Evolutionary conservation across 1,140 invertebrate genomes (phyloP), one percentile per base, ranked within the genome.

Genomic region (Spodoptera frugiperda): DNA sequence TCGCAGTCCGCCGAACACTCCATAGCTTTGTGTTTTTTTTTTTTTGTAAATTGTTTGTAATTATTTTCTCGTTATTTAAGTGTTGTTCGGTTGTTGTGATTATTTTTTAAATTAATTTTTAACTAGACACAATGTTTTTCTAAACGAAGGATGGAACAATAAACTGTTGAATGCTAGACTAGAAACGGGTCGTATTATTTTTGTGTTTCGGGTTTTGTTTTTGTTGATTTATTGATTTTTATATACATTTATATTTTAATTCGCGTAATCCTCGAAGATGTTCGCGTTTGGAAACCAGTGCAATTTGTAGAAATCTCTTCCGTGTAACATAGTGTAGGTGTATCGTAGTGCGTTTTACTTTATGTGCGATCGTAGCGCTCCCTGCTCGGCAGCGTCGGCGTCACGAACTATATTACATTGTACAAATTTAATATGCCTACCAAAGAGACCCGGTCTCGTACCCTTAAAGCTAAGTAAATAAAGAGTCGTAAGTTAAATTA

Each of bases 381-480:
- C 79, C 79, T 76, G 78, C 84, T 78, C 78, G 83, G 77, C 82
- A 79, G 79, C 83, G 83, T 81, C 86, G 86, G 87, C 84, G 90
- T 84, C 85, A 89, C 78, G 85, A 84, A 93, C 90, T 91, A 81
- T 92, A 71, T 89, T 87, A 90, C 91, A 91, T 94, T 94, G 94
- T 94, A 94, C 94, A 94, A 94, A 94, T 92, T 88, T 88, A 86
- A 91, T 91, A 94, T 91, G 91, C 92, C 93, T 94, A 94, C 94
- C 94, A 94, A 94, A 94, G 94, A 94, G 94, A 94, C 93, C 87
- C 93, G 93, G 94, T 94, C 94, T 94, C 94, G 90, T 94, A 94
- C 89, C 87, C 89, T 89, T 91, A 92, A 89, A 87, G 84, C 86
- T 93, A 93, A 93, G 92, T 91, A 90, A 88, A 78, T 79, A 88